Base-by-base conservation (phyloP, 1,140 invertebrate species). In the Anastatus disparis region DNA sequence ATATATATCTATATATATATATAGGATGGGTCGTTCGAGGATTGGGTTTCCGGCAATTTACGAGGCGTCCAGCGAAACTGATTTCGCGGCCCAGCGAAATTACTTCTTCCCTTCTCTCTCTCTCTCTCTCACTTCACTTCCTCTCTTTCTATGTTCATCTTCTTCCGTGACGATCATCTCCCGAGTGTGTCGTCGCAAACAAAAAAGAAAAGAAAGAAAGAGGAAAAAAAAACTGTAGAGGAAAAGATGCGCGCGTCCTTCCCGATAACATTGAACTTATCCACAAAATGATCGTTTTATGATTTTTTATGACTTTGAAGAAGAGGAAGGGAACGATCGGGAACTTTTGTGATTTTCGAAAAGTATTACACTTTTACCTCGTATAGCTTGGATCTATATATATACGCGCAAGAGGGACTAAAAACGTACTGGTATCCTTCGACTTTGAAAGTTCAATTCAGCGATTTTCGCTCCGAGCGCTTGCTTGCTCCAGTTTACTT, bases 41-140 rank as follows among this genome's bases (percentile, higher is more conserved):
- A 29, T n/a, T 72, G 17, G 58, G 56, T 71, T 74, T 66, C 66
- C 68, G 65, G 68, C 68, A 71, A 75, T 73, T 71, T 73, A 75
- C 71, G 59, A n/a, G 67, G 61, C 61, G 65, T 75, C 71, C 68
- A 67, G 59, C 61, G 46, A 71, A 70, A 74, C 68, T 74, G 72
- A 74, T 71, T 74, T 71, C 42, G 58, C 50, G 50, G 67, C 58
- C 59, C 31, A n/a, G 66, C 68, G 59, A 64, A 70, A 74, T 74
- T 74, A 67, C 68, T 74, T 73, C 52, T 62, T 66, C 53, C 27
- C 35, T 53, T 62, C 17, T 3, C 9, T 38, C 20, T n/a, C 9
- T 42, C 27, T 26, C 22, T 58, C 64, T 52, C 24, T 20, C 20
- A n/a, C 53, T 12, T 59, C 26, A 20, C 38, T 42, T 42, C 7